Evolutionary conservation across 2,113 vertebrate genomes (phyloP), one percentile per base, ranked within the genome.

Genomic region (Globicephala melas): DNA sequence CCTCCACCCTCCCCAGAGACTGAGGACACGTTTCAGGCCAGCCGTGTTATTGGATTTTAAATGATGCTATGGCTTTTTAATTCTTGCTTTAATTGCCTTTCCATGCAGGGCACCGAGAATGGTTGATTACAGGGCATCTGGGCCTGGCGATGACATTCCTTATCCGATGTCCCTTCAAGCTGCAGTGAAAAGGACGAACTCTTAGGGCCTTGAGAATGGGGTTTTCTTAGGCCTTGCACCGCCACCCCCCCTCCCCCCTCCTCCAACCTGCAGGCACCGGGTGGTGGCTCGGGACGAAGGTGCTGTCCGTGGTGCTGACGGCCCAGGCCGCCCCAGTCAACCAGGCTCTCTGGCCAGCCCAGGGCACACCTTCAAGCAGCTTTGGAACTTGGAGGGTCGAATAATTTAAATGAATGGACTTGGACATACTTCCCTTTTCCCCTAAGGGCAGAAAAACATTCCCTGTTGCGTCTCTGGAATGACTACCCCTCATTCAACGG

Each of bases 21-120:
- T 11, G 47, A 81, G 92, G 86, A 92, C 87, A 95, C 44, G 58
- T 93, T 94, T 97, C 94, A 85, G 96, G 87, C 94, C 91, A 92
- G 94, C 60, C 60, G 3, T 87, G 95, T 97, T 97, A 97, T 96
- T 95, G 94, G 96, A 97, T 96, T 97, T 97, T 98, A 97, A 97
- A 96, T 96, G 96, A 97, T 84, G 89, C 47, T 53, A 91, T 95
- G 93, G 92, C 92, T 96, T 97, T 98, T 97, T 92, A 97, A 98
- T 98, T 97, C 87, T 96, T 85, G 70, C 55, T 95, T 96, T 97
- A 98, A 97, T 98, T 97, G 96, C 96, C 96, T 97, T 97, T 95
- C 76, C 81, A 73, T 82, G 80, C 87, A 91, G 92, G 84, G 87
- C 96, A 90, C 83, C 55, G 74, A 94, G 82, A 80, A 95, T 76